Base-by-base conservation (phyloP, 2,888 invertebrate species). In the Pomacea canaliculata region DNA sequence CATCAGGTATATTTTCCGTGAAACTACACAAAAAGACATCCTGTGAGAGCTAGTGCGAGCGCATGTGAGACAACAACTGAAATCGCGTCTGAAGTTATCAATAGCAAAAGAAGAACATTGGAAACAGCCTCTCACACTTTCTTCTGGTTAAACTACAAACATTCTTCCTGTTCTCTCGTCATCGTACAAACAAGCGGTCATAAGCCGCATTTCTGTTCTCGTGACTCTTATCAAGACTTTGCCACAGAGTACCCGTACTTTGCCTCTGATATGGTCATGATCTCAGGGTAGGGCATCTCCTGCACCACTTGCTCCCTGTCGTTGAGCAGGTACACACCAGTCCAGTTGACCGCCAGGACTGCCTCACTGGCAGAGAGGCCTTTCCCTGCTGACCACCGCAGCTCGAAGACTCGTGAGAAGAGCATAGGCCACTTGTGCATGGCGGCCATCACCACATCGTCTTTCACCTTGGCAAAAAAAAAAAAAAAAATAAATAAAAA, bases 331-430 rank as follows among this genome's bases (percentile, higher is more conserved):
- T 99, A 99, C 59, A 99, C 97, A 59, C 99, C 99, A 0, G 99
- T 99, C 98, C 99, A 99, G 91, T 99, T 99, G 2, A 99, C 98
- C 3, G 99, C 99, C 86, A 99, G 97, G 78, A 99, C 99, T 9
- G 99, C 98, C 92, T 99, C 99, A 91, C 99, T 99, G 92, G 98
- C 99, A 19, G 99, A 99, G 83, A 99, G 93, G 92, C 98, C 97
- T 0, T 99, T 99, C 2, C 99, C 99, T 78, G 91, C 90, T 82
- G 91, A 91, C 80, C 97, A 94, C 88, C 98, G 97, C 0, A 99
- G 99, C 92, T 99, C 99, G 89, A 99, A 99, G 91, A 99, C 99
- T 48, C 98, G 93, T 0, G 99, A 99, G 91, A 99, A 99, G 16
- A 99, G 92, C 82, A 99, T 92, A 0, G 99, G 99, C 99, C 99